Base-by-base conservation (phyloP, 1,140 invertebrate species). In the Drosophila pseudoananassae region DNA sequence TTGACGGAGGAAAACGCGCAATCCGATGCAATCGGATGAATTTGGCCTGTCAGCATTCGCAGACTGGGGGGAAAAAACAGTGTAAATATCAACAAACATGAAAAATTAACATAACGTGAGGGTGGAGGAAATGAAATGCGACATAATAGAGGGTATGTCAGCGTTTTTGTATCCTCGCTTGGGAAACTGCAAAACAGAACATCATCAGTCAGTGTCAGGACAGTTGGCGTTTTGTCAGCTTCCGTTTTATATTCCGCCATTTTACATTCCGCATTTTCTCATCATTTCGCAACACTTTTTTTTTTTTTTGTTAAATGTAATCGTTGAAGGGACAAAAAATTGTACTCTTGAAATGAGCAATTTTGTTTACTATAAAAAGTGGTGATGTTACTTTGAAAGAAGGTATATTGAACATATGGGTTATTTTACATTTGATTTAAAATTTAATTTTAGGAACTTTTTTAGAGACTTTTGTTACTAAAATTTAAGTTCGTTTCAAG, bases 201-300 rank as follows among this genome's bases (percentile, higher is more conserved):
- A 78, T 87, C 83, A 87, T 87, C 83, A 79, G 76, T 87, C 83
- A 87, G 83, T 89, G 83, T 87, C 83, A 89, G 51, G 46, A 54
- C 60, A 71, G 58, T 68, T 88, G 79, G 73, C 84, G 69, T 88
- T 89, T 80, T 89, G 79, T 89, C 84, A 79, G 83, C 83, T 88
- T 89, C 83, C 83, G 84, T 83, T 78, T 74, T 63, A 25, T 55
- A 69, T 69, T 69, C 27, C 31, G 25, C 56, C 43, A 64, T 72
- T 71, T 60, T 17, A 8, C 14, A 43, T 66, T 36, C 31, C 31
- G 2, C 8, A 8, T 31, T 31, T 31, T 31, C 31, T 31, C 31
- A 31, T 36, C 43, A 58, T 68, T 78, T 76, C 63, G 36, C 72
- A 83, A 76, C 50, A 64, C 57, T 83, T 63, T 51, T 70, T 57